Evolutionary conservation across 2,113 vertebrate species (phyloP), one percentile per base, ranked within the genome.

Genomic region (Camelus bactrianus): DNA sequence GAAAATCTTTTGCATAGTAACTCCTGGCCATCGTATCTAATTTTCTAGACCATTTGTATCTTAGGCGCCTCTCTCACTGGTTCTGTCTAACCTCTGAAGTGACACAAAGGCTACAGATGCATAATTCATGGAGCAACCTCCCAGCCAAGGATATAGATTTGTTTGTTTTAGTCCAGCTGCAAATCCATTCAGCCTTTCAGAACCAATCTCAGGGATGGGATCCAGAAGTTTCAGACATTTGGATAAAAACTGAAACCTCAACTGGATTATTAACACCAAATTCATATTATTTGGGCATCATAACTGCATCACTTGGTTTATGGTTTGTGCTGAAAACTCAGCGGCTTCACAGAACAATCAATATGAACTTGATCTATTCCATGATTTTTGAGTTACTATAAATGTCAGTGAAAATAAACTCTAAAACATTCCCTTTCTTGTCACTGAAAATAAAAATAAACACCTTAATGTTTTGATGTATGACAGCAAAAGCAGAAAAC

Each of bases 161-260:
- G 92, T 95, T 95, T 97, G 94, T 94, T 88, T 95, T 87, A 93
- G 67, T 81, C 58, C 89, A 94, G 89, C 77, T 95, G 94, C 91
- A 97, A 97, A 97, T 81, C 69, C 86, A 91, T 93, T 95, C 89
- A 96, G 65, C 35, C 92, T 88, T 95, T 94, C 77, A 96, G 79
- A 96, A 62, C 64, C 91, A 93, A 89, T 80, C 32, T 48, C 76
- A 89, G 42, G 30, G 54, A 91, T 32, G 50, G 60, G 26, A 94
- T 94, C 79, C 91, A 97, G 82, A 95, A 95, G 76, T 94, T 94
- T 75, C 67, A 77, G 62, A 81, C 56, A 92, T 69, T 52, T 67
- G 81, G 52, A 85, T 93, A 87, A 96, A 96, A 95, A 82, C 9
- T 56, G 35, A 86, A 96, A 91, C 52, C 64, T 93, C 81, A 75